Evolutionary conservation across 2,888 invertebrate genomes (phyloP).

Genomic region (Xylophagus ater): DNA sequence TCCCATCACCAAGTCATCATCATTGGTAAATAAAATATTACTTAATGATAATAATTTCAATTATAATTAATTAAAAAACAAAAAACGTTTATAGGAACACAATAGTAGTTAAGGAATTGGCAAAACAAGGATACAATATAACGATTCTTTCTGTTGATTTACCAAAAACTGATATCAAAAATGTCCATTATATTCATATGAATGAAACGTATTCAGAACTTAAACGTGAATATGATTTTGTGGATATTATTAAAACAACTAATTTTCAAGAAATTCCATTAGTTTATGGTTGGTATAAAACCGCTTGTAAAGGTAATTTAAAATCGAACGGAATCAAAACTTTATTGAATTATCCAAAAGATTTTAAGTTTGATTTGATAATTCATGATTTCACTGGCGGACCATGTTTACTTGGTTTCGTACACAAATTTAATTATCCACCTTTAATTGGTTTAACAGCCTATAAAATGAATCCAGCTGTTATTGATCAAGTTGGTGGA

Average conservation of each 20-base stretch:
- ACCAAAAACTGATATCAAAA: conserved; percentile 13
- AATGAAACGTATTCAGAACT: conserved; percentile 25
- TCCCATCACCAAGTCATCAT: conserved; percentile 11
- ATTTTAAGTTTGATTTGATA: conserved; percentile 30
- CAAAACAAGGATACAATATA: conserved; percentile 19
- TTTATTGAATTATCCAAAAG: conserved; percentile 25
- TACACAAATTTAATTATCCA: conserved; percentile 28
- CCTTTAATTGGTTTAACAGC: conserved; percentile 27
- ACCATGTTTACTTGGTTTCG: conserved; percentile 27
- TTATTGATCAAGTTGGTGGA: conserved; percentile 22
- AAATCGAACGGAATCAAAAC: conserved; percentile 22
- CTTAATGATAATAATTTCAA: neutral
- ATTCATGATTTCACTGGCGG: conserved; percentile 29
- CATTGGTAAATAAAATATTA: conserved; percentile 9
- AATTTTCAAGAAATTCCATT: conserved; percentile 13
- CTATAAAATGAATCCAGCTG: conserved; percentile 22
- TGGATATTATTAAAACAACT: too few species aligned
- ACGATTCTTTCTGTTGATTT: conserved; percentile 15
- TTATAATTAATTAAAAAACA: neutral
- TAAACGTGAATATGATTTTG: too few species aligned
- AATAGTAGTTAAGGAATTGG: conserved; percentile 21
- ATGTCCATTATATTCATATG: conserved; percentile 24
- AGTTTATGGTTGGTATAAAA: conserved; percentile 18
- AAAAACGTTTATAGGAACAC: conserved; percentile 17
- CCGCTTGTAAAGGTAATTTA: conserved; percentile 10